Base-by-base conservation (phyloP, 2,888 invertebrate species). In the Schizotus pectinicornis region DNA sequence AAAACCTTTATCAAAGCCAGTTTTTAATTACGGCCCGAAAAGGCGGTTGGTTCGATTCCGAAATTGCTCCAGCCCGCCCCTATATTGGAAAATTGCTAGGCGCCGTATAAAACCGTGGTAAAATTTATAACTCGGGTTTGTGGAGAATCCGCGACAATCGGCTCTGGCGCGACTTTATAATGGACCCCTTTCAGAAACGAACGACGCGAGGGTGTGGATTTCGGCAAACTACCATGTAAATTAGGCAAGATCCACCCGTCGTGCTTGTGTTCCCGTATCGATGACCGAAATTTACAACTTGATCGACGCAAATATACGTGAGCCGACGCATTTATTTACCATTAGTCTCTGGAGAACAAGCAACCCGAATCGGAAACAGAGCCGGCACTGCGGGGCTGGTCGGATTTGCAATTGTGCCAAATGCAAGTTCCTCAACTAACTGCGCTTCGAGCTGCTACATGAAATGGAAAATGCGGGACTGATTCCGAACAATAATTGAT, bases 171-270 rank as follows among this genome's bases (percentile, higher is more conserved):
- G 62, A 43, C 30, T 67, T 67, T 69, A 67, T 64, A 51, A 63
- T 22, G 22, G 22, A 57, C 62, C 64, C 59, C 50, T 53, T 58
- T 62, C 63, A 52, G 38, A 47, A 47, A 62, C 56, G 50, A 45
- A 56, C 56, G 22, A 22, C 59, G 41, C 43, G 61, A 62, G 64
- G 67, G 64, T 63, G 65, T 63, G 63, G 67, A 67, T 68, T 68
- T 65, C 68, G 38, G 57, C 62, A 65, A 65, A 65, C 65, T 68
- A 62, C 65, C 65, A 68, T 68, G 68, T 68, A 67, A 68, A 67
- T 68, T 67, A 65, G 63, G 60, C 47, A 46, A 56, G 62, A 68
- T 67, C 62, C 65, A 64, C 64, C 66, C 59, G 43, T 45, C 52
- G 56, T 46, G 62, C 57, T 64, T 63, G 63, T 65, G 59, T 65